phyloP scores from a whole-genome alignment of 2,113 vertebrate genomes.

The Alces alces region DNA sequence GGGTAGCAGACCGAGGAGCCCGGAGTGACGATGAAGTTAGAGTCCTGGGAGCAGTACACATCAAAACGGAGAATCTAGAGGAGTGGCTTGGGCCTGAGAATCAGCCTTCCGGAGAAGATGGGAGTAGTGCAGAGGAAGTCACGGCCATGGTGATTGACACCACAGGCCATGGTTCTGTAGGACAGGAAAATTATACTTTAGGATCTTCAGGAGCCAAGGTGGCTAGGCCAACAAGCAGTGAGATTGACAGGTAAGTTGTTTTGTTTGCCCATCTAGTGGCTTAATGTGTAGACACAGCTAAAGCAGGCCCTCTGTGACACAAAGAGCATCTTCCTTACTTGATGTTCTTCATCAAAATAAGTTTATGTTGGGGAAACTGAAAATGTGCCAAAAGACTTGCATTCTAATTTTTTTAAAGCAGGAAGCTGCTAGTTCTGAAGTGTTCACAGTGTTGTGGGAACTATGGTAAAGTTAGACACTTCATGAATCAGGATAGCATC shows the following conservation, averaged over 20 bases:
- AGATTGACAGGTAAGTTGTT: slow-evolving; percentile 90
- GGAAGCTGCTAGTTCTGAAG: neutral
- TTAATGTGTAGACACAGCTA: neutral
- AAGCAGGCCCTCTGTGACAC: neutral
- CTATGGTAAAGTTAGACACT: slow-evolving; percentile 46
- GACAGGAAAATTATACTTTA: slow-evolving; percentile 84
- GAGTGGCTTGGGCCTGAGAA: slow-evolving; percentile 93
- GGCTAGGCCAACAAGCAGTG: slow-evolving; percentile 92
- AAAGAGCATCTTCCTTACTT: neutral
- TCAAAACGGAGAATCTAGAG: slow-evolving; percentile 95
- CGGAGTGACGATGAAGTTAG: slow-evolving; percentile 86
- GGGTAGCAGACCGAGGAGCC: slow-evolving; percentile 82
- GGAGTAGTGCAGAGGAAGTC: slow-evolving; percentile 89
- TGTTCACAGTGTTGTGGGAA: slow-evolving; percentile 2
- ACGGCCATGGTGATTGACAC: slow-evolving; percentile 94
- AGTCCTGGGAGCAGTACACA: slow-evolving; percentile 87
- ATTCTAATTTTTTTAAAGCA: slow-evolving; percentile 33
- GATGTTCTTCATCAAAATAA: neutral
- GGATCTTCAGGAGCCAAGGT: slow-evolving; percentile 83
- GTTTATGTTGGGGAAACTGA: neutral
- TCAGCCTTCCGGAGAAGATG: slow-evolving; percentile 91
- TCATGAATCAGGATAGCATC: slow-evolving; percentile 46
- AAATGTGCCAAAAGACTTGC: neutral
- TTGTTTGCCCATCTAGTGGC: neutral
- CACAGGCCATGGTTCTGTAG: slow-evolving; percentile 87